These are phyloP conservation scores for Harpalus rufipes DNA, from an alignment of 2,888 invertebrate genomes.

Conservation along the genomic window DNA sequence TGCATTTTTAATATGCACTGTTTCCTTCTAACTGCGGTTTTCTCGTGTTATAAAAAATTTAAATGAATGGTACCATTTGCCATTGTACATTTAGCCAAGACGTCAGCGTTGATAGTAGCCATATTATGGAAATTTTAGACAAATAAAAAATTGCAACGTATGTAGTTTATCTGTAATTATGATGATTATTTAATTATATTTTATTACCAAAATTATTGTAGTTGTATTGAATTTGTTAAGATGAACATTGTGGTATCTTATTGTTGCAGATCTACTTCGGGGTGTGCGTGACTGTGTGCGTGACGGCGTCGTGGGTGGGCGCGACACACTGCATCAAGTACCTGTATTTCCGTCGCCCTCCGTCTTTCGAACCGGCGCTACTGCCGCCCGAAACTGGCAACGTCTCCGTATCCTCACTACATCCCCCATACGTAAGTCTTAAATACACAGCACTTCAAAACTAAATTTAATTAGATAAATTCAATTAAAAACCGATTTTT, in stretches of 20 bases:
- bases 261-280: slow-evolving; percentile 90
- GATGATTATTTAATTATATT: no score
- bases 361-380: slow-evolving; percentile 74
- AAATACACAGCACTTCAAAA: slow-evolving; percentile 69
- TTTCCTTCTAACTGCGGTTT: neutral
- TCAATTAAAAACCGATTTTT: no score
- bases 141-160: no score
- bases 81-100: no score
- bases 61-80: no score
- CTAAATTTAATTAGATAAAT: no score
- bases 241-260: neutral
- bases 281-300: slow-evolving; percentile 90
- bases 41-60: no score
- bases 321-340: slow-evolving; percentile 95
- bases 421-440: slow-evolving; percentile 78
- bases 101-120: no score
- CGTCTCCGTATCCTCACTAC: slow-evolving; percentile 76
- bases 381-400: slow-evolving; percentile 75
- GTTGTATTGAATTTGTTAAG: neutral
- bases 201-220: neutral
- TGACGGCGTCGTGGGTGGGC: slow-evolving; percentile 95
- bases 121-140: no score
- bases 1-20: slow-evolving; percentile 16
- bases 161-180: no score
- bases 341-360: slow-evolving; percentile 83